phyloP scores from a whole-genome alignment of 1,140 invertebrate species.

The Spodoptera litura region DNA sequence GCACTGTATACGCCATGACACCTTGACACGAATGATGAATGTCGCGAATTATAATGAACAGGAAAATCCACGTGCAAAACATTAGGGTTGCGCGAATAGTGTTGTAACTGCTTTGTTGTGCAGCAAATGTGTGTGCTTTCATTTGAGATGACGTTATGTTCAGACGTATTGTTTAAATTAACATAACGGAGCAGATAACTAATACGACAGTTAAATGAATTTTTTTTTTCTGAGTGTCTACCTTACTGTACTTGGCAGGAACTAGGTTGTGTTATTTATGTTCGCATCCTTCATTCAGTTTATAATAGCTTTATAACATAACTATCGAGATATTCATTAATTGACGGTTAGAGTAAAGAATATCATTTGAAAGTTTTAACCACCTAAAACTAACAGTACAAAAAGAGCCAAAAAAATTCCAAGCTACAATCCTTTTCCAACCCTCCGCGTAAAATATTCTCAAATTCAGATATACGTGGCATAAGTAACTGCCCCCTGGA shows the following conservation, averaged over 20 bases:
- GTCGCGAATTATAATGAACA: conserved; percentile 34
- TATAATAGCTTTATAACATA: too few relatives aligned
- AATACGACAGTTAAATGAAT: too few relatives aligned
- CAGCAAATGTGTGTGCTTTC: too few relatives aligned
- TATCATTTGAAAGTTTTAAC: neutral
- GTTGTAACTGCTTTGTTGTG: conserved; percentile 7
- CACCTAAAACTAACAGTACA: neutral
- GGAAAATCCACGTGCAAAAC: conserved; percentile 17
- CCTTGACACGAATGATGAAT: conserved; percentile 27
- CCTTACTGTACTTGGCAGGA: too few relatives aligned
- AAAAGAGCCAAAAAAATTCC: conserved; percentile 7
- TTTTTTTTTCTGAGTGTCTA: too few relatives aligned
- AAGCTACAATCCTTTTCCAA: conserved; percentile 39
- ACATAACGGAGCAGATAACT: too few relatives aligned
- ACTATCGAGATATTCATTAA: too few relatives aligned
- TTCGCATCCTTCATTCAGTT: too few relatives aligned
- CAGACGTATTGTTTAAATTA: too few relatives aligned
- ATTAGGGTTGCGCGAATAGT: conserved; percentile 22
- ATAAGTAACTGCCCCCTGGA: conserved; percentile 82
- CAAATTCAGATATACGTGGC: conserved; percentile 55
- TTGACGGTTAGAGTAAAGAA: too few relatives aligned
- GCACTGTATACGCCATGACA: conserved; percentile 15
- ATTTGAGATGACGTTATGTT: too few relatives aligned
- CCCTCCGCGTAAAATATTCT: conserved; percentile 35
- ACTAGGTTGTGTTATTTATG: too few relatives aligned